A percentile compares a stretch with the other conserved stretches of the same genome.
phyloP scores from a whole-genome alignment of 2,888 invertebrate genomes.

The Physocephala rufipes region DNA sequence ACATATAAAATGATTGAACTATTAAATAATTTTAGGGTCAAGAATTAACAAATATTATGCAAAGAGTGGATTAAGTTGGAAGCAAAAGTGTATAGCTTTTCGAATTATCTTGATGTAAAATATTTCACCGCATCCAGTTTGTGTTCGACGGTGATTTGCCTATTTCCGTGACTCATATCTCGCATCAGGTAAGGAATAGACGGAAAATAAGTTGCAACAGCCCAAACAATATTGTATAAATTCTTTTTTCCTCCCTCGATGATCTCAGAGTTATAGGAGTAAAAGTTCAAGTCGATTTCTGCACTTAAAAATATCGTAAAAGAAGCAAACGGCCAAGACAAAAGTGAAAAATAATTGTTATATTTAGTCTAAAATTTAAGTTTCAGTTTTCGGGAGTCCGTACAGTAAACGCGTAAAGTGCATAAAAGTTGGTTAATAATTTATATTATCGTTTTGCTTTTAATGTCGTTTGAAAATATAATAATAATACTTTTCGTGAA shows the following conservation, averaged over 20 bases:
- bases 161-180: background rate
- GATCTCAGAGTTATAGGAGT: background rate
- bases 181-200: slow-evolving; percentile 8
- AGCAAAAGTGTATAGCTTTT: too few relatives aligned
- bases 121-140: background rate
- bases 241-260: background rate
- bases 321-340: background rate
- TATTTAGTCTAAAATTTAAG: background rate
- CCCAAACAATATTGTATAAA: slow-evolving; percentile 8
- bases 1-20: too few relatives aligned
- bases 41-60: too few relatives aligned
- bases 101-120: too few relatives aligned
- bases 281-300: background rate
- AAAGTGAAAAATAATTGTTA: slow-evolving; percentile 6
- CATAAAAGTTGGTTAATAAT: background rate
- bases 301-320: background rate
- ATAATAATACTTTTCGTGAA: slow-evolving; percentile 23
- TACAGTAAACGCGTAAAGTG: slow-evolving; percentile 10
- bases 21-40: too few relatives aligned
- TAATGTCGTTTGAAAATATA: background rate
- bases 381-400: background rate
- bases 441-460: slow-evolving; percentile 4
- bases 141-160: background rate
- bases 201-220: background rate
- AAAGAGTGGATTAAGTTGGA: too few relatives aligned